These are phyloP conservation scores for Ailuropoda melanoleuca DNA, from an alignment of 2,113 vertebrate species.

Conservation along the genomic window DNA sequence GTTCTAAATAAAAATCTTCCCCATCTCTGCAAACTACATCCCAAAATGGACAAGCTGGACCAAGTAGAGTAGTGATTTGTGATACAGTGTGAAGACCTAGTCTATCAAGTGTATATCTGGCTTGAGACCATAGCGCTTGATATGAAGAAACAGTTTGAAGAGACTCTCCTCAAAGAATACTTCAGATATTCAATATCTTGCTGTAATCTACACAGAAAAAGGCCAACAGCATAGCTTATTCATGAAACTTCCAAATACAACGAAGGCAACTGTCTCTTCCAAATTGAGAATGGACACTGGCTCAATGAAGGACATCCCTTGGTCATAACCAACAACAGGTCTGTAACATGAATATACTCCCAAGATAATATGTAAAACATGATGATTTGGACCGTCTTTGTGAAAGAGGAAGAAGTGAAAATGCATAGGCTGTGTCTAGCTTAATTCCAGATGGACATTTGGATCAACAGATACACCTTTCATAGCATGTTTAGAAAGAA, in stretches of 20 bases:
- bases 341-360: conserved; percentile 92
- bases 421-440: conserved; percentile 87
- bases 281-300: conserved; percentile 92
- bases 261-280: conserved; percentile 92
- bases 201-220: conserved; percentile 94
- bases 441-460: conserved; percentile 86
- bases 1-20: conserved; percentile 92
- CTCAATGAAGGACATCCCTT: conserved; percentile 93
- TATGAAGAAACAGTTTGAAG: conserved; percentile 91
- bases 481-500: not conserved
- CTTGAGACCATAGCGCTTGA: conserved; percentile 90
- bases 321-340: conserved; percentile 91
- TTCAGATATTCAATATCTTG: conserved; percentile 94
- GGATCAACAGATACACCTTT: conserved; percentile 81
- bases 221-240: conserved; percentile 92
- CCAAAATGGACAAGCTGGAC: conserved; percentile 92
- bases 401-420: conserved; percentile 88
- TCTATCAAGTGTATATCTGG: conserved; percentile 93
- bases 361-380: conserved; percentile 90
- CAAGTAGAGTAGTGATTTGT: conserved; percentile 92
- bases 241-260: conserved; percentile 93
- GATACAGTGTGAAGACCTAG: conserved; percentile 94
- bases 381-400: conserved; percentile 90
- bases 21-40: conserved; percentile 93
- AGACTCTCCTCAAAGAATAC: conserved; percentile 95